Evolutionary conservation across 1,140 invertebrate species (phyloP).

Genomic region (Acromyrmex charruanus): DNA sequence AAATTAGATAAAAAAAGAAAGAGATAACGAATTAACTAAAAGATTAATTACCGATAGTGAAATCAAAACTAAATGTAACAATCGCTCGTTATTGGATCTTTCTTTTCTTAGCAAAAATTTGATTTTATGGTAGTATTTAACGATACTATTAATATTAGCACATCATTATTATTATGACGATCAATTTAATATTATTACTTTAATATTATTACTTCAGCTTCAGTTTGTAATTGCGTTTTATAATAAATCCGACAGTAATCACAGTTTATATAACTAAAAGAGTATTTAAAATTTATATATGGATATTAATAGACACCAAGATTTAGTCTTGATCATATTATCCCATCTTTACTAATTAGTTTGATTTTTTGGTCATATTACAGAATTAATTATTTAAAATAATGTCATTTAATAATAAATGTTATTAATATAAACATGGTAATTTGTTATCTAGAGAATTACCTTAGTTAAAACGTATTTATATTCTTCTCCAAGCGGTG

Average conservation of each 20-base stretch:
- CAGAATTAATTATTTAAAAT: slow-evolving; percentile 4
- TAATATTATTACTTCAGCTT: no score
- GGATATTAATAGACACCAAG: no score
- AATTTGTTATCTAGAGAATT: not conserved
- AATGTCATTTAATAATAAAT: not conserved
- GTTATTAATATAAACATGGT: no score
- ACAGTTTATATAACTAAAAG: no score
- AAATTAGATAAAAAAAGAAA: not conserved
- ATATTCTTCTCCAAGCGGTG: slow-evolving; percentile 85
- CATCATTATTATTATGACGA: no score
- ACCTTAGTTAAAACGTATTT: slow-evolving; percentile 83
- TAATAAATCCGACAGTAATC: no score
- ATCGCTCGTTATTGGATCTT: not conserved
- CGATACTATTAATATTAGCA: no score
- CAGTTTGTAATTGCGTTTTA: no score
- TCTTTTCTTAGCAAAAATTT: not conserved
- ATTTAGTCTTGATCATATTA: no score
- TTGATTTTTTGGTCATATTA: not conserved
- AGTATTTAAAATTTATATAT: no score
- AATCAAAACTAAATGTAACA: not conserved
- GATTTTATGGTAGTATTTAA: not conserved
- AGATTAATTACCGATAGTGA: slow-evolving; percentile 14
- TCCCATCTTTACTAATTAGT: no score
- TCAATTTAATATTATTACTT: no score
- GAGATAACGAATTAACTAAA: not conserved